Evolutionary conservation across 53 echinoderm and acorn worm species (phyloP), one percentile per base, ranked within the genome.

Genomic region (Stichopus horrens): DNA sequence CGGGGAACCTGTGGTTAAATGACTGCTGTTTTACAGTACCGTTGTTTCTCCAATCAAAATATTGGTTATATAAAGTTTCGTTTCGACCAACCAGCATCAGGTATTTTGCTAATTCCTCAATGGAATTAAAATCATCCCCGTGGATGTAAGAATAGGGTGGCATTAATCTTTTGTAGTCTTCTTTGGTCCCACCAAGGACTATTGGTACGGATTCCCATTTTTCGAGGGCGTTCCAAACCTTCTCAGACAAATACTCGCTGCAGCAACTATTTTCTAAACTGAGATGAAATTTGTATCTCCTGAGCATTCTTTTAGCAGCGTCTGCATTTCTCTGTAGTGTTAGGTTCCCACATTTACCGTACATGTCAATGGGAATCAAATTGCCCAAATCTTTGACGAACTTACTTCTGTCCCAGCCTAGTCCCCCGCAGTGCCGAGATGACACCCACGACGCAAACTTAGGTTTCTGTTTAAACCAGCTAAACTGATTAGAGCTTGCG

Each of bases 261-360:
- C 86, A 86, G 53, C 86, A 86, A 51, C 86, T 86, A 52, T 86
- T 86, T 86, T 86, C 86, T 5, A 86, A 56, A 73, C 73, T 74
- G 8, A 86, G 74, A 14, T 73, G 73, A 86, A 86, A 86, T 73
- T 86, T 86, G 55, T 86, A 86, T 53, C 23, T 71, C 37, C 18
- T 86, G 16, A 73, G 52, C 7, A 13, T 23, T 52, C 37, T 73
- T 73, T 52, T 23, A 5, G 71, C 55, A 52, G 53, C 53, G 7
- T 5, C 53, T 23, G 52, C 16, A 73, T 86, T 68, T 16, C 56
- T 68, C 7, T 18, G 54, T 16, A 68, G 7, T 5, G 71, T 73
- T 37, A 18, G 18, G 21, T 51, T 86, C 8, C 86, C 86, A 51
- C 86, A 86, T 51, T 51, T 52, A 20, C 86, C 86, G 74, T 86